These are phyloP conservation scores for Magallana nippona DNA, from an alignment of 2,888 invertebrate species.

Conservation along the genomic window DNA sequence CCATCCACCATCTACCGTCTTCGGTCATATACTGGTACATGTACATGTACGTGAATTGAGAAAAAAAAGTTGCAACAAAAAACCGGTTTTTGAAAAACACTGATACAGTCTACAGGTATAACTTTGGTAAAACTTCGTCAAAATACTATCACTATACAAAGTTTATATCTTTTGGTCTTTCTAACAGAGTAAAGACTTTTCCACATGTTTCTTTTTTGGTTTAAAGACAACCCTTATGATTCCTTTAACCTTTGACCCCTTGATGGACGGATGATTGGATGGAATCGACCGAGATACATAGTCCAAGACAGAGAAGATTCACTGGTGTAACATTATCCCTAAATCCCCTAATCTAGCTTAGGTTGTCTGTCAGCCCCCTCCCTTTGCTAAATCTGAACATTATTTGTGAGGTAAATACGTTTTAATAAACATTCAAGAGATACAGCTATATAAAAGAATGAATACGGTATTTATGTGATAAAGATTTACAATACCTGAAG, in stretches of 20 bases:
- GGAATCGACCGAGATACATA: conserved; percentile 27
- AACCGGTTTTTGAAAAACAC: neutral
- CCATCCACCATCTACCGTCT: conserved; percentile 21
- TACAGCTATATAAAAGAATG: neutral
- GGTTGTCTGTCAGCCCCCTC: conserved; percentile 24
- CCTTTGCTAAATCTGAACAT: neutral
- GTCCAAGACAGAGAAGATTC: conserved; percentile 28
- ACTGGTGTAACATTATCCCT: conserved; percentile 3
- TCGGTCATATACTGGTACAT: neutral
- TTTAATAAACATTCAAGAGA: neutral
- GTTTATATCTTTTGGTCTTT: neutral
- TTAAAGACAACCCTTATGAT: conserved; percentile 21
- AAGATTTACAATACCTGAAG: conserved; percentile 2
- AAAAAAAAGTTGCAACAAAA: neutral
- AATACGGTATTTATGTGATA: neutral
- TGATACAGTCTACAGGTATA: neutral
- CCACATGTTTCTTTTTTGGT: neutral
- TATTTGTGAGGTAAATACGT: conserved; percentile 15
- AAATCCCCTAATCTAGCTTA: neutral
- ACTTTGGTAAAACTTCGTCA: neutral
- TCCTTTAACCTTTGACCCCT: conserved; percentile 13
- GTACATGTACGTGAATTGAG: no score
- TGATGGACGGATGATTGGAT: conserved; percentile 33
- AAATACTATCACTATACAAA: neutral
- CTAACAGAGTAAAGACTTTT: neutral